phyloP scores from a whole-genome alignment of 2,113 vertebrate genomes.

The Hypomesus transpacificus region DNA sequence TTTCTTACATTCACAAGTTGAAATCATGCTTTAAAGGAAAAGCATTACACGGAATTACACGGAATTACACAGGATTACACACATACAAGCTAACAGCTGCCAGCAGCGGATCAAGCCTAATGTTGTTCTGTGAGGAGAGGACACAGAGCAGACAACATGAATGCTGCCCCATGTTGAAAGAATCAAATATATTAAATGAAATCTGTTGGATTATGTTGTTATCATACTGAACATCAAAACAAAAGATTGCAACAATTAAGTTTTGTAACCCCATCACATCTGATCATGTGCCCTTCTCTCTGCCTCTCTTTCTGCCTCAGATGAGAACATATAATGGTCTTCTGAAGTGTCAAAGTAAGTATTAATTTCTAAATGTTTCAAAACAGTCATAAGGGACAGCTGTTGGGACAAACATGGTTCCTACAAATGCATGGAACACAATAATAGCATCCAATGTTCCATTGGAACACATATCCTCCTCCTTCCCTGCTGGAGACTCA shows the following conservation, averaged over 20 bases:
- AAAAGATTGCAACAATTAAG: not conserved
- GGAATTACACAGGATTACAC: slow-evolving; percentile 58
- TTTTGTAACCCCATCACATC: not conserved
- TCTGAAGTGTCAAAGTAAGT: not conserved
- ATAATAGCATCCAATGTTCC: not conserved
- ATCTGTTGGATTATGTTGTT: not conserved
- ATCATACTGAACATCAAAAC: not conserved
- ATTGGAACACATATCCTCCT: not conserved
- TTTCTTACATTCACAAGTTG: slow-evolving; percentile 22
- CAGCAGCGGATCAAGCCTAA: slow-evolving; percentile 34
- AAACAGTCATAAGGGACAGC: too few species aligned
- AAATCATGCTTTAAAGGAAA: slow-evolving; percentile 37
- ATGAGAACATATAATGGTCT: too few species aligned
- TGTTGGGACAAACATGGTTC: not conserved
- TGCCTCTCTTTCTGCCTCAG: too few species aligned
- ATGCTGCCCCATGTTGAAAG: not conserved
- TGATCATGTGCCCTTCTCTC: not conserved
- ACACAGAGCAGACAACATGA: not conserved
- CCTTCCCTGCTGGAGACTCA: slow-evolving; percentile 58
- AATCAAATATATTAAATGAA: not conserved
- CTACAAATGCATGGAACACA: not conserved
- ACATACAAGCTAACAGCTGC: slow-evolving; percentile 53
- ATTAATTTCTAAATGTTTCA: too few species aligned
- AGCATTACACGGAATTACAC: slow-evolving; percentile 45
- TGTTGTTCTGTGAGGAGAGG: slow-evolving; percentile 24